These are phyloP conservation scores for Syngnathoides biaculeatus DNA, from an alignment of 2,113 vertebrate genomes.

Conservation along the genomic window DNA sequence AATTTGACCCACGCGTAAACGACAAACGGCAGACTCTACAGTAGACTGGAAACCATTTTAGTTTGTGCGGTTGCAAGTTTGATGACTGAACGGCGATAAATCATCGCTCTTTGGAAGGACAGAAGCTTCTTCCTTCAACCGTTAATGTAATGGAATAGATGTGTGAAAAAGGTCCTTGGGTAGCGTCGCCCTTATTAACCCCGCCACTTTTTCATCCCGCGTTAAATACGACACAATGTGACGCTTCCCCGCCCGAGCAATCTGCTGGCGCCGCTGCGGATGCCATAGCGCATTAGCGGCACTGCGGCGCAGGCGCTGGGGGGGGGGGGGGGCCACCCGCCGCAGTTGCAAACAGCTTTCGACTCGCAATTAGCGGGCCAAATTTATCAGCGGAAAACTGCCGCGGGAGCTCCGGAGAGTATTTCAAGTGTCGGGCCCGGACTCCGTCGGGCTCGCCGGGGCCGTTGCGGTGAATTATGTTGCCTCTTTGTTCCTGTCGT, in stretches of 20 bases:
- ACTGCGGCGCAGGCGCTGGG: slow-evolving; percentile 21
- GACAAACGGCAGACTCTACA: neutral
- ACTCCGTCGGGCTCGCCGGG: slow-evolving; percentile 10
- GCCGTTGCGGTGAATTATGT: slow-evolving; percentile 20
- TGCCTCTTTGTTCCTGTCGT: slow-evolving; percentile 10
- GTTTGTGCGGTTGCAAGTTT: neutral
- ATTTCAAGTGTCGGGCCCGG: slow-evolving; percentile 2
- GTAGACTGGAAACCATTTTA: neutral
- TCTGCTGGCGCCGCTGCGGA: slow-evolving; percentile 58
- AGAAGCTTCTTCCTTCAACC: slow-evolving; percentile 10
- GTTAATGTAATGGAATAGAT: slow-evolving; percentile 45
- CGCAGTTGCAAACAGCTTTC: slow-evolving; percentile 67
- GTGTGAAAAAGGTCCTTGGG: slow-evolving; percentile 16
- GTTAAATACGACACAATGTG: slow-evolving; percentile 21
- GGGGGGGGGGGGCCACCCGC: slow-evolving; percentile 39
- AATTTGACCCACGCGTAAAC: neutral
- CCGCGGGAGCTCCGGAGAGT: slow-evolving; percentile 35
- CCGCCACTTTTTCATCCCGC: neutral
- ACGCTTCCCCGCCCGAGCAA: slow-evolving; percentile 58
- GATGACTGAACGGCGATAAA: neutral
- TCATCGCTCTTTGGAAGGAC: slow-evolving; percentile 16
- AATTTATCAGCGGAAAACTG: slow-evolving; percentile 61
- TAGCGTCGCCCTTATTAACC: slow-evolving; percentile 43
- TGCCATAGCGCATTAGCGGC: slow-evolving; percentile 65
- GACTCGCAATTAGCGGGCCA: slow-evolving; percentile 70